These are phyloP conservation scores for Drosophila prostipennis DNA, from an alignment of 2,888 invertebrate species.

Conservation along the genomic window DNA sequence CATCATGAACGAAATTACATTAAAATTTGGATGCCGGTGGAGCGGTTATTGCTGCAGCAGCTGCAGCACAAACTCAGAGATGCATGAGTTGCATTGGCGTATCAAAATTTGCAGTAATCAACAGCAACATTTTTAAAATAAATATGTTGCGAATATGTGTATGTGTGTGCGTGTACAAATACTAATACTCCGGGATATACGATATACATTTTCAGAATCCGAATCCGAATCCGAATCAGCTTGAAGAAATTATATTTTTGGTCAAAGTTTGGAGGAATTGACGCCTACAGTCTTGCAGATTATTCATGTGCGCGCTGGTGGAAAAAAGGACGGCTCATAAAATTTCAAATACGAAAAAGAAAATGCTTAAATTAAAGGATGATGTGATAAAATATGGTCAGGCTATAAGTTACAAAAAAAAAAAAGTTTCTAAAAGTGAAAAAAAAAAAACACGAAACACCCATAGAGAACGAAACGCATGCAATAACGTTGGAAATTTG, in stretches of 20 bases:
- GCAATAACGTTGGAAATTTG: too few relatives aligned
- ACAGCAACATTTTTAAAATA: constrained; percentile 31
- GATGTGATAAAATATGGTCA: neutral
- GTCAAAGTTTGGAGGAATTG: constrained; percentile 22
- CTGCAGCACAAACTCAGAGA: constrained; percentile 49
- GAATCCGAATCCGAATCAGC: neutral
- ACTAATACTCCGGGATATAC: constrained; percentile 19
- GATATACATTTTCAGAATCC: neutral
- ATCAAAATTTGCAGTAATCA: constrained; percentile 52
- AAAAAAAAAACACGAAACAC: neutral
- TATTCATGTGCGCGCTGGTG: constrained; percentile 2
- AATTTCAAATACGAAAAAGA: neutral
- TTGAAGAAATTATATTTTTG: constrained; percentile 26
- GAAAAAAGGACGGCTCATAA: constrained; percentile 1
- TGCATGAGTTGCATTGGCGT: constrained; percentile 55
- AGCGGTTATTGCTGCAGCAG: constrained; percentile 42
- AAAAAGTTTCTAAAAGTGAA: neutral
- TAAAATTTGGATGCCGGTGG: constrained; percentile 43
- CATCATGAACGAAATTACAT: constrained; percentile 25
- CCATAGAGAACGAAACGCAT: too few relatives aligned
- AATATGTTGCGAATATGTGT: constrained; percentile 9
- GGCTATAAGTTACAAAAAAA: neutral
- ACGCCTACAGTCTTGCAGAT: constrained; percentile 6
- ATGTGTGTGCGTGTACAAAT: constrained; percentile 11
- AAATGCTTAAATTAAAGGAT: neutral